phyloP scores from a whole-genome alignment of 2,888 invertebrate genomes.

The Pyrochroa serraticornis region DNA sequence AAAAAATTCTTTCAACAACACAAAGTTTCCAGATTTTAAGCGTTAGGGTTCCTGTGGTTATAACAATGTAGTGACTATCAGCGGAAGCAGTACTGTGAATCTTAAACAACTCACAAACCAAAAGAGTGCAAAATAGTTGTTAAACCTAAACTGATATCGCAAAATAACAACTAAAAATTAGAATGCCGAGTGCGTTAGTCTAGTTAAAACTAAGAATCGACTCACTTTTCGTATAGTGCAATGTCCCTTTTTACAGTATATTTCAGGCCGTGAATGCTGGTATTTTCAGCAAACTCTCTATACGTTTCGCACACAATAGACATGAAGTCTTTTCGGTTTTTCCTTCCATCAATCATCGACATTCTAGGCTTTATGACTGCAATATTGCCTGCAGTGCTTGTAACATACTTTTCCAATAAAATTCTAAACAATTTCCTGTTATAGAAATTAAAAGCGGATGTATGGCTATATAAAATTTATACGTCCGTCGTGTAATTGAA shows the following conservation, averaged over 20 bases:
- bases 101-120: no score
- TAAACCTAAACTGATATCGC: no score
- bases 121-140: no score
- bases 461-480: constrained; percentile 26
- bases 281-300: constrained; percentile 50
- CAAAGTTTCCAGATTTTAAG: no score
- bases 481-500: constrained; percentile 10
- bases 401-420: constrained; percentile 19
- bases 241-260: constrained; percentile 44
- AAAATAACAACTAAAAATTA: constrained; percentile 26
- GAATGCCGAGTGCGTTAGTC: not conserved
- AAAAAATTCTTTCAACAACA: no score
- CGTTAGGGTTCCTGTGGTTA: no score
- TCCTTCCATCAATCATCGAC: constrained; percentile 25
- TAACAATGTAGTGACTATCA: no score
- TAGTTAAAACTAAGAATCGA: not conserved
- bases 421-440: constrained; percentile 8
- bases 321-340: constrained; percentile 25
- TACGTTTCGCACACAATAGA: constrained; percentile 40
- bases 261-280: constrained; percentile 52
- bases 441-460: constrained; percentile 23
- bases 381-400: constrained; percentile 10
- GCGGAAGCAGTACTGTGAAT: no score
- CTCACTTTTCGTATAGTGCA: constrained; percentile 42
- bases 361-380: not conserved